These are phyloP conservation scores for Mixornis gularis DNA, from an alignment of 2,113 vertebrate species.

Conservation along the genomic window DNA sequence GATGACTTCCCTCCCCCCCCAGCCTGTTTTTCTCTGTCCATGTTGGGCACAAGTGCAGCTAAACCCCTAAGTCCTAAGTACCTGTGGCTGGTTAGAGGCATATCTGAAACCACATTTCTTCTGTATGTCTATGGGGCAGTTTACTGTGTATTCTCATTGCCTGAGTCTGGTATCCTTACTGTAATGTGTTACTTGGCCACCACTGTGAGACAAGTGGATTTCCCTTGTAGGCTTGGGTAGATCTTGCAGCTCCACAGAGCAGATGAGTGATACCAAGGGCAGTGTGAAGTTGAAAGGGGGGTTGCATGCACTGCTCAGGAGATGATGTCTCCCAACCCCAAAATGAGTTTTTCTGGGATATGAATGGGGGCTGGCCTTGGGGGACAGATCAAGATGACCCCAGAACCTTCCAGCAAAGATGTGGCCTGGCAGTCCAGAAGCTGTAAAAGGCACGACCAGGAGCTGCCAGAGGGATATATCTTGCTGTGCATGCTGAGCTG, in stretches of 20 bases:
- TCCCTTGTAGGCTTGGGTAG: background rate
- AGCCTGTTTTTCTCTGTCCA: background rate
- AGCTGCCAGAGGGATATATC: background rate
- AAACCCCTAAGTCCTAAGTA: background rate
- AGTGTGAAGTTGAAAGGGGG: background rate
- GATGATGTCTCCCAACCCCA: background rate
- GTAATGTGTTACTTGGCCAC: background rate
- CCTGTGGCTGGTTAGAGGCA: background rate
- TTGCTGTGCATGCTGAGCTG: background rate
- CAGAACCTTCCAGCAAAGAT: background rate
- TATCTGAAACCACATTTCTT: background rate
- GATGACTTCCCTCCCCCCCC: rapidly evolving
- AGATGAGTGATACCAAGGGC: background rate
- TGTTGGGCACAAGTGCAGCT: background rate
- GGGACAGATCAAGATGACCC: rapidly evolving
- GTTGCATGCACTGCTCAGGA: rapidly evolving
- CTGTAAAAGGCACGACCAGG: background rate
- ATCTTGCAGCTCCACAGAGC: background rate
- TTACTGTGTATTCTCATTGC: background rate
- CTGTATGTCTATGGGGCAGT: background rate
- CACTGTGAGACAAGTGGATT: background rate
- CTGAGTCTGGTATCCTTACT: background rate
- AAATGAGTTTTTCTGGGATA: background rate
- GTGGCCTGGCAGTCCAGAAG: background rate
- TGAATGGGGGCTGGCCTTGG: background rate